Conservation (phyloP, 2,797 vertebrate species). For the Onychomys torridus region DNA sequence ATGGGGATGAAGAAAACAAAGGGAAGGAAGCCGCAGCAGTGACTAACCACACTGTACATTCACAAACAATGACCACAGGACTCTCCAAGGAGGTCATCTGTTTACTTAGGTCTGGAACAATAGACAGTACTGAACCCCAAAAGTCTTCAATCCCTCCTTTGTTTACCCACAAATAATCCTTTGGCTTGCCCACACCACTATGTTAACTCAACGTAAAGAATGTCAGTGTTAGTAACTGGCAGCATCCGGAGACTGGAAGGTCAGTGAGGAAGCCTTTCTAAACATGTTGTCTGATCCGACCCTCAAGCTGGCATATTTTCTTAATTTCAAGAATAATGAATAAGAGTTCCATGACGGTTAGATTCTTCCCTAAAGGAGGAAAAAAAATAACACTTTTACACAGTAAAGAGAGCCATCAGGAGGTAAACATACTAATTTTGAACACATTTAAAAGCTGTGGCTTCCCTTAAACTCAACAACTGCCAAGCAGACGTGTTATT, state of each 20-base stretch:
- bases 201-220: neutral
- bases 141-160: constrained; percentile 62
- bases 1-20: constrained; percentile 86
- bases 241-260: constrained; percentile 52
- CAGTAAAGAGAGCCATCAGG: constrained; percentile 34
- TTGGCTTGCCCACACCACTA: neutral
- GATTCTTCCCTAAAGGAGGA: constrained; percentile 5
- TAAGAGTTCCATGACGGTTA: constrained; percentile 29
- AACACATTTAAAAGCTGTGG: constrained; percentile 70
- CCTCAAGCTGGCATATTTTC: neutral
- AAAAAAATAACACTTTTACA: constrained; percentile 14
- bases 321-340: constrained; percentile 45
- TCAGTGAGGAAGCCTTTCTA: constrained; percentile 35
- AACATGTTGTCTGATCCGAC: neutral
- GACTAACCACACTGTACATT: constrained; percentile 81
- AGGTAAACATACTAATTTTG: constrained; percentile 70
- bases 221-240: neutral
- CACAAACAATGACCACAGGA: constrained; percentile 85
- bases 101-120: constrained; percentile 79
- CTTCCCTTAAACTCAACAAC: constrained; percentile 75
- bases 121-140: constrained; percentile 68
- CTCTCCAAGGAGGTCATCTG: constrained; percentile 78
- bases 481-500: constrained; percentile 75
- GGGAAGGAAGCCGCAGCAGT: constrained; percentile 87
- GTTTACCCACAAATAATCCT: constrained; percentile 60